A percentile compares a stretch with the other conserved stretches of the same genome.
These are phyloP conservation scores for Drosophila anceps DNA, from an alignment of 2,888 invertebrate species.

Conservation along the genomic window DNA sequence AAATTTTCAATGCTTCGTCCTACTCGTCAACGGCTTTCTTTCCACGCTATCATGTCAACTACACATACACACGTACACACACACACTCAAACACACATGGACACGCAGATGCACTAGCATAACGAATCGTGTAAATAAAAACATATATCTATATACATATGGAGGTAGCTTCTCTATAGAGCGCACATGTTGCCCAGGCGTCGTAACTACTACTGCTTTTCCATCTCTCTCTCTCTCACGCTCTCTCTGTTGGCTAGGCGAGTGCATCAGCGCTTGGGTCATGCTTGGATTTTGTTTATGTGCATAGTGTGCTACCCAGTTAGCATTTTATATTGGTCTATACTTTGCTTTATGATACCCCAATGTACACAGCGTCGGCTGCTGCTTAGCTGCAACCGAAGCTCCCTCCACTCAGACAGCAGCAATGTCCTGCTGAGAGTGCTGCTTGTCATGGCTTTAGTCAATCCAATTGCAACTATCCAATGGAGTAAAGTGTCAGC, in stretches of 20 bases:
- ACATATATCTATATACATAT: constrained; percentile 52
- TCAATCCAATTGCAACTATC: constrained; percentile 34
- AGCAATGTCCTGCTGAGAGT: constrained; percentile 55
- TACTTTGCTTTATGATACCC: constrained; percentile 80
- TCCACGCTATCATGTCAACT: constrained; percentile 70
- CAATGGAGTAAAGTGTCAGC: constrained; percentile 46
- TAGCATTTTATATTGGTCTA: constrained; percentile 79
- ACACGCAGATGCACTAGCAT: constrained; percentile 30
- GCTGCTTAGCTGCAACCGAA: constrained; percentile 17
- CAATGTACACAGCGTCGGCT: constrained; percentile 62
- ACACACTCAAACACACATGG: constrained; percentile 29
- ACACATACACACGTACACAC: constrained; percentile 49
- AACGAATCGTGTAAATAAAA: constrained; percentile 77
- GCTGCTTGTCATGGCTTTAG: constrained; percentile 48
- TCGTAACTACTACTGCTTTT: constrained; percentile 16
- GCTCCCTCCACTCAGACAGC: constrained; percentile 4
- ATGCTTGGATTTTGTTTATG: constrained; percentile 71
- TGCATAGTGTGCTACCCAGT: constrained; percentile 67
- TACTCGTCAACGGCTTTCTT: constrained; percentile 72
- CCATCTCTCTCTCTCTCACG: neutral
- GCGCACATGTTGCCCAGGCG: constrained; percentile 31
- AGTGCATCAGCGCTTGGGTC: constrained; percentile 46
- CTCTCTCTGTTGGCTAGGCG: neutral
- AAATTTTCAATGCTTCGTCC: constrained; percentile 73
- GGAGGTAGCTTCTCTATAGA: constrained; percentile 19